Base-by-base conservation (phyloP, 2,797 vertebrate genomes). In the Dallia pectoralis region DNA sequence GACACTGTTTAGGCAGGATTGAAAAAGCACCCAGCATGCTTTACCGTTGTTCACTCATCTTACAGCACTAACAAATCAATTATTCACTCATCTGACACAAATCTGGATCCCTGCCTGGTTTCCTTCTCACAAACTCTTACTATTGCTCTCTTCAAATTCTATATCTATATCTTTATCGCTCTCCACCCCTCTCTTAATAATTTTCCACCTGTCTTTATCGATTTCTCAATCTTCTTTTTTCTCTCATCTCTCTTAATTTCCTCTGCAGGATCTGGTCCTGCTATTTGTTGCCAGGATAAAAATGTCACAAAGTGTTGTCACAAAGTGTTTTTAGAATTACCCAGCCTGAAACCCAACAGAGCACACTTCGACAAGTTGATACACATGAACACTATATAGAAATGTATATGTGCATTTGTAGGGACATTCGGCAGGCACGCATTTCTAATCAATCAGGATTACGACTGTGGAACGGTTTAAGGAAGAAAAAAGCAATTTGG, bases 221-320 rank as follows among this genome's bases (percentile, higher is more conserved):
- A 15, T 69, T 44, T 67, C 44, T 71, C 9, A 25, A 1, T 53
- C 22, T 68, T 15, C 40, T 36, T 44, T 19, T 2, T 27, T 5
- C 15, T 47, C 32, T 48, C n/a, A 16, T 30, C 4, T 18, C 16
- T 51, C 49, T 6, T 86, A n/a, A 81, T 83, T 86, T 82, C 76
- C 81, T 77, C 74, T 29, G 68, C 81, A 85, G 84, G 86, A 89
- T 78, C 79, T 79, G n/a, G 77, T 84, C 88, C 86, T 27, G 87
- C 1, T 1, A 86, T 0, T 82, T 76, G 74, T 86, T 84, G 86
- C 89, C 84, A 75, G 79, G 79, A 81, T 87, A 77, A 76, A 81
- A 84, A 80, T 84, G 84, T 77, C 82, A 86, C 78, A 86, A 47
- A 47, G n/a, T n/a, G n/a, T n/a, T n/a, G n/a, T n/a, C n/a, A n/a